phyloP scores from a whole-genome alignment of 2,888 invertebrate genomes.

The Tetragonisca angustula region DNA sequence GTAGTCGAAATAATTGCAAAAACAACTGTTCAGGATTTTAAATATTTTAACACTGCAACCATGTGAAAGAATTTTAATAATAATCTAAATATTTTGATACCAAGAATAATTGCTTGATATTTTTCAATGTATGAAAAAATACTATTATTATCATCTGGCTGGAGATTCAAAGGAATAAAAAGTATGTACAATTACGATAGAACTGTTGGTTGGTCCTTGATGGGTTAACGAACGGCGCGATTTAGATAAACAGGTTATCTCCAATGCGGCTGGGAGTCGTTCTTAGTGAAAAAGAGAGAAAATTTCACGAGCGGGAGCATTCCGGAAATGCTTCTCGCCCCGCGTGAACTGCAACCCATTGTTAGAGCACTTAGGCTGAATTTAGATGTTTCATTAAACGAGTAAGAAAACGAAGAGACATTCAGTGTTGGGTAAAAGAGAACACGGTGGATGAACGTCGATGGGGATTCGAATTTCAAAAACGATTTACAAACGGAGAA shows the following conservation, averaged over 20 bases:
- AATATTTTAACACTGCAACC: no score
- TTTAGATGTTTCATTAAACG: slow-evolving; percentile 33
- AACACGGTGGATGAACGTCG: background rate
- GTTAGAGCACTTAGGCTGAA: slow-evolving; percentile 39
- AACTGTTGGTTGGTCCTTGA: background rate
- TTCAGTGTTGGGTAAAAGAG: slow-evolving; percentile 25
- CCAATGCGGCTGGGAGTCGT: slow-evolving; percentile 9
- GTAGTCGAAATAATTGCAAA: no score
- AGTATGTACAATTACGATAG: no score
- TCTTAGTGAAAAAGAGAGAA: slow-evolving; percentile 9
- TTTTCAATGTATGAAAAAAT: no score
- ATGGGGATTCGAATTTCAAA: background rate
- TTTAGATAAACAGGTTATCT: slow-evolving; percentile 38
- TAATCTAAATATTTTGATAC: no score
- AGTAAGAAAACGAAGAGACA: background rate
- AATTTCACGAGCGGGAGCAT: slow-evolving; percentile 21
- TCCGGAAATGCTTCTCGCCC: slow-evolving; percentile 29
- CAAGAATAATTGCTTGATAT: no score
- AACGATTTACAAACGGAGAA: no score
- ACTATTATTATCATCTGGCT: no score
- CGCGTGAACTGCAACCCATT: slow-evolving; percentile 24
- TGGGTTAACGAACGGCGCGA: slow-evolving; percentile 36
- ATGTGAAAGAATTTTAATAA: no score
- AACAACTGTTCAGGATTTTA: no score
- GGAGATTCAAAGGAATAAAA: no score